phyloP scores from a whole-genome alignment of 37 sponge, comb jelly and placozoan genomes.

The Amphimedon queenslandica region DNA sequence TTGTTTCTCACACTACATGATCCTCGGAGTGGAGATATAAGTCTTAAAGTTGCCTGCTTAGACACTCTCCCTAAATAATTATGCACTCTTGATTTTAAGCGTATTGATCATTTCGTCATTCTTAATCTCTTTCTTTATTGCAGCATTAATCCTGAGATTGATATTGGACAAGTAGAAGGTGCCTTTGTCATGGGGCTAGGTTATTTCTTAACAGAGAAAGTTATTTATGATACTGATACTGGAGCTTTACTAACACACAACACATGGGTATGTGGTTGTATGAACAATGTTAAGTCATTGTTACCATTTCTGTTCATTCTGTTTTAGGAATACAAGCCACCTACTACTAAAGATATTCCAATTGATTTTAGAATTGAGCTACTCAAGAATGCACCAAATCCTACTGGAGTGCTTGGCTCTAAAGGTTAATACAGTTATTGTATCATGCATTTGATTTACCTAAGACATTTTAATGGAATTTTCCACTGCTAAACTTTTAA shows the following conservation, averaged over 20 bases:
- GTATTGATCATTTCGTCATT: not conserved
- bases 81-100: no score
- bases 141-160: slow-evolving; percentile 55
- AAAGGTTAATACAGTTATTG: slow-evolving; percentile 51
- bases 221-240: slow-evolving; percentile 24
- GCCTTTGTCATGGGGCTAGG: slow-evolving; percentile 54
- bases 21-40: no score
- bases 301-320: not conserved
- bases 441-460: no score
- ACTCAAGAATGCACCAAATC: no score
- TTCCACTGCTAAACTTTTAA: no score
- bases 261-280: slow-evolving; percentile 49
- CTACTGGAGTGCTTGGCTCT: slow-evolving; percentile 57
- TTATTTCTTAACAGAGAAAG: slow-evolving; percentile 38
- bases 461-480: no score
- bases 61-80: no score
- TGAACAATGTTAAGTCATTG: not conserved
- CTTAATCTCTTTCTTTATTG: not conserved
- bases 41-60: no score
- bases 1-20: no score
- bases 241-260: slow-evolving; percentile 45
- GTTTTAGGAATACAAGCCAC: slow-evolving; percentile 82
- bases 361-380: slow-evolving; percentile 59
- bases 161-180: slow-evolving; percentile 51
- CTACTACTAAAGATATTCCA: slow-evolving; percentile 65